Evolutionary conservation across 2,888 invertebrate genomes (phyloP).

Genomic region (Erebia aethiops): DNA sequence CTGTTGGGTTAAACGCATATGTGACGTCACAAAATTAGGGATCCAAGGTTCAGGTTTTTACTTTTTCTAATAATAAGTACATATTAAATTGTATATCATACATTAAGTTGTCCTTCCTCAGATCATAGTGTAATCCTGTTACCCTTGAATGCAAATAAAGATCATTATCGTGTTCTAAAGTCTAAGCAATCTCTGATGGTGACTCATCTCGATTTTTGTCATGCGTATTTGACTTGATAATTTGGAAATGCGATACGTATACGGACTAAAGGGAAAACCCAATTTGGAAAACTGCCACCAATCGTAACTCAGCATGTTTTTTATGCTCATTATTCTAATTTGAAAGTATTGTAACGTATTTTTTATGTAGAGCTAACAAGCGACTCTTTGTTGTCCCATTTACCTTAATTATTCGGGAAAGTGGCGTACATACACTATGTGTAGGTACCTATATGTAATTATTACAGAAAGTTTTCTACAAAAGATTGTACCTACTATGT

Average conservation of each 20-base stretch:
- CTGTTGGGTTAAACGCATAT: too few species aligned
- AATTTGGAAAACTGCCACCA: constrained; percentile 4
- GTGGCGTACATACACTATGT: neutral
- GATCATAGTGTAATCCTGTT: neutral
- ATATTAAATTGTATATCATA: too few species aligned
- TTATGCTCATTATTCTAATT: constrained; percentile 5
- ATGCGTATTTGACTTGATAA: constrained; percentile 2
- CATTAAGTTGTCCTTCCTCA: neutral
- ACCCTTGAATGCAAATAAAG: neutral
- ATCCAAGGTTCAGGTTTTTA: too few species aligned
- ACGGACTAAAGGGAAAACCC: constrained; percentile 6
- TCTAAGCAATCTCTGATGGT: neutral
- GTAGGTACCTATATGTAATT: neutral
- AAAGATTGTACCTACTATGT: neutral
- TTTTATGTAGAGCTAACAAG: neutral
- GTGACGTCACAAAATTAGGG: too few species aligned
- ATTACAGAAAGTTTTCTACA: neutral
- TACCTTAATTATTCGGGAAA: neutral
- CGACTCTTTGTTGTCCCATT: neutral
- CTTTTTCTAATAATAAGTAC: too few species aligned
- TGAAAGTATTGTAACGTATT: neutral
- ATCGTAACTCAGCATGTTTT: neutral
- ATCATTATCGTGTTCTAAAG: neutral
- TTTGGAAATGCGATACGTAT: constrained; percentile 6
- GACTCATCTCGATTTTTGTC: neutral